Evolutionary conservation across 1,140 invertebrate genomes (phyloP).

Genomic region (Magallana ariakensis): DNA sequence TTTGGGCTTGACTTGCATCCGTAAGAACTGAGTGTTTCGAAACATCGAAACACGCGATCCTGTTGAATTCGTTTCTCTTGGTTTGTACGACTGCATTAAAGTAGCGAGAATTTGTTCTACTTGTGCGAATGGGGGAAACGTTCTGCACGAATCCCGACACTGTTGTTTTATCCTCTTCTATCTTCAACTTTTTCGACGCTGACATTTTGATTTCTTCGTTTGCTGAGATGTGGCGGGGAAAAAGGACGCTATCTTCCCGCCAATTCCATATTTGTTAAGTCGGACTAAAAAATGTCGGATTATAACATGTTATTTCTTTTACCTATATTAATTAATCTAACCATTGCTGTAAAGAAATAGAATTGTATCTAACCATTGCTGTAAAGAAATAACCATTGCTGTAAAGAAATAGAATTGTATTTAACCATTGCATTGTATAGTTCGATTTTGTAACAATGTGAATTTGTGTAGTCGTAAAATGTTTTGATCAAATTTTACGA

Average conservation of each 20-base stretch:
- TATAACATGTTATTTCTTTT: neutral
- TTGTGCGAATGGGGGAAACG: neutral
- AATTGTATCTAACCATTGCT: too few species aligned
- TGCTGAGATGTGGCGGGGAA: neutral
- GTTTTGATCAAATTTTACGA: neutral
- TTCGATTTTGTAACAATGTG: neutral
- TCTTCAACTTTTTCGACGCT: neutral
- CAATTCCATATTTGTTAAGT: neutral
- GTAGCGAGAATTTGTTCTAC: neutral
- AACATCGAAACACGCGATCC: too few species aligned
- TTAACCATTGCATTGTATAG: too few species aligned
- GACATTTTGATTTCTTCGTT: neutral
- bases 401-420: too few species aligned
- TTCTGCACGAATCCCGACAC: neutral
- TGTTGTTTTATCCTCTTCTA: neutral
- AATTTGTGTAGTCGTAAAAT: neutral
- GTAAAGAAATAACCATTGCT: too few species aligned
- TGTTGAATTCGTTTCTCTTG: neutral
- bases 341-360: neutral
- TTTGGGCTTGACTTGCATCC: too few species aligned
- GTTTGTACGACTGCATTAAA: neutral
- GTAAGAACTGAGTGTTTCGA: too few species aligned
- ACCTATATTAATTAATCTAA: neutral
- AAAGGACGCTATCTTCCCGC: neutral
- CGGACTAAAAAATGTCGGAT: neutral